phyloP scores from a whole-genome alignment of 2,113 vertebrate species.

The Astatoreochromis straeleni region DNA sequence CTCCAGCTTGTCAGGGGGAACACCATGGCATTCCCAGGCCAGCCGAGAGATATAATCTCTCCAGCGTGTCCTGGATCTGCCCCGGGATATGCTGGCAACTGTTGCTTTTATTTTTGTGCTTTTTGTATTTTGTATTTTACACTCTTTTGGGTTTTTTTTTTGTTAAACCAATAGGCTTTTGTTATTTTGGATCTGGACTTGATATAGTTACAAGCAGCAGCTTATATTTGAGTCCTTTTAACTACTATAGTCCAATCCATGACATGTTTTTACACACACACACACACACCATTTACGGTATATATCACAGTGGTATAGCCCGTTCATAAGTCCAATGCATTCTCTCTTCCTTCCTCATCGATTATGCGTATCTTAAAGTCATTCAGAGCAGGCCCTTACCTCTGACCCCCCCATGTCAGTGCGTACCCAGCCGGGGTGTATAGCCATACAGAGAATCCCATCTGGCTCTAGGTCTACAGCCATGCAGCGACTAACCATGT shows the following conservation, averaged over 20 bases:
- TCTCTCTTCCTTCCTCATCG: background rate
- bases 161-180: background rate
- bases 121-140: background rate
- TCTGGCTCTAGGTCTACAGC: constrained; percentile 55
- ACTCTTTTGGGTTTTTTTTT: rapidly evolving
- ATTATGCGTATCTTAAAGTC: background rate
- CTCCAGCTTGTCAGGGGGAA: background rate
- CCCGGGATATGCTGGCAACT: background rate
- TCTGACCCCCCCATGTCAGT: constrained; percentile 67
- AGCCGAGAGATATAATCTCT: background rate
- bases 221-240: background rate
- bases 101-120: background rate
- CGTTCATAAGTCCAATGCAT: background rate
- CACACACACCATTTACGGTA: background rate
- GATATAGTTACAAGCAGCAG: background rate
- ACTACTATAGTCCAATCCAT: background rate
- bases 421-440: constrained; percentile 68
- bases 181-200: background rate
- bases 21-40: background rate
- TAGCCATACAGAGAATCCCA: constrained; percentile 60
- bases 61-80: background rate
- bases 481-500: constrained; percentile 68
- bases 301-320: background rate
- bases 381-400: constrained; percentile 1
- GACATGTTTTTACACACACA: background rate